Conservation (phyloP, 2,888 invertebrate species). For the Drosophila gaucha region DNA sequence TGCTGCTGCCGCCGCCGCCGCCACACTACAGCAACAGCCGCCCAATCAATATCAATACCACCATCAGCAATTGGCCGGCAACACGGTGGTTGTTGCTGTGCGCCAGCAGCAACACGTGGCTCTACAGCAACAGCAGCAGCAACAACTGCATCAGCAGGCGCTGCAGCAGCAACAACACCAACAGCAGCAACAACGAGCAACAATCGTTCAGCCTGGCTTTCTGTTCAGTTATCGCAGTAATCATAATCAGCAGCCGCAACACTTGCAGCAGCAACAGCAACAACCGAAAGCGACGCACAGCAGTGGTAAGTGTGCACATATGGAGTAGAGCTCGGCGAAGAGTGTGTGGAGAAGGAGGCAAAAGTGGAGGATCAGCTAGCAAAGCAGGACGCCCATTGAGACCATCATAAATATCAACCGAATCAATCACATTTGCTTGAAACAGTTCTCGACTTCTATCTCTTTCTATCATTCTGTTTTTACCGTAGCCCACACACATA, state of each 20-base stretch:
- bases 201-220: slow-evolving; percentile 81
- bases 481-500: slow-evolving; percentile 33
- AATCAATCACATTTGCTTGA: slow-evolving; percentile 6
- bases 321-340: slow-evolving; percentile 11
- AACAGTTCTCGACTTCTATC: slow-evolving; percentile 5
- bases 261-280: slow-evolving; percentile 39
- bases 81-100: slow-evolving; percentile 73
- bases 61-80: slow-evolving; percentile 65
- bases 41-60: slow-evolving; percentile 70
- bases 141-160: slow-evolving; percentile 66
- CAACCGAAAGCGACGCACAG: slow-evolving; percentile 64
- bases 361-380: slow-evolving; percentile 26
- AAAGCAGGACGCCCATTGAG: slow-evolving; percentile 28
- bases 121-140: slow-evolving; percentile 84
- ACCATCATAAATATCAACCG: slow-evolving; percentile 23
- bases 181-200: slow-evolving; percentile 69
- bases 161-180: slow-evolving; percentile 52
- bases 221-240: slow-evolving; percentile 80
- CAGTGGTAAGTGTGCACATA: slow-evolving; percentile 68
- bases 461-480: slow-evolving; percentile 1
- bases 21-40: slow-evolving; percentile 57
- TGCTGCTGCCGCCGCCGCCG: slow-evolving; percentile 53
- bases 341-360: slow-evolving; percentile 25
- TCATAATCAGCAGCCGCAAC: slow-evolving; percentile 54
- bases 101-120: slow-evolving; percentile 64